Conservation (phyloP, 1,140 invertebrate genomes). For the Lamellibrachia luymesi region DNA sequence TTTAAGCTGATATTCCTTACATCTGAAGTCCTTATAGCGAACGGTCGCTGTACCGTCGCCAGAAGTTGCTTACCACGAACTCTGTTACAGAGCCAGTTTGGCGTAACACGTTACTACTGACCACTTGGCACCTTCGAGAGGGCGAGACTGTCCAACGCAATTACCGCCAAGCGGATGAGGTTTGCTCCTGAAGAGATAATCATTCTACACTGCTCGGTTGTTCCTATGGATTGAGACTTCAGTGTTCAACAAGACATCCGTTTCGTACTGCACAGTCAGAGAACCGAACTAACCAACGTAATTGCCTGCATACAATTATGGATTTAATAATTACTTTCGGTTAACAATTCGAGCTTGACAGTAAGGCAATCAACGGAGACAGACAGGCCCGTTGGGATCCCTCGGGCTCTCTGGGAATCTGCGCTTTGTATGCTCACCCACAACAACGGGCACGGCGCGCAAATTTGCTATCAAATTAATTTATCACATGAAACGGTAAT, state of each 20-base stretch:
- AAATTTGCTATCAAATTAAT: background rate
- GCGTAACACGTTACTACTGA: background rate
- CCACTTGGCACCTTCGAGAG: background rate
- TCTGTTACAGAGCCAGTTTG: background rate
- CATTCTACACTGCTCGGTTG: background rate
- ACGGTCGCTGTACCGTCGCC: background rate
- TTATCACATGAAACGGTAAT: slow-evolving; percentile 1
- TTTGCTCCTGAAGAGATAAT: background rate
- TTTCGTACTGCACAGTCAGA: background rate
- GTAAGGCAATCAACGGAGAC: background rate
- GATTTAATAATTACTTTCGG: background rate
- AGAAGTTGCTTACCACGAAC: background rate
- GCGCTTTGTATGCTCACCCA: background rate
- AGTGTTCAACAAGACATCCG: background rate
- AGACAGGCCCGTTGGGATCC: background rate
- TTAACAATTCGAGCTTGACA: background rate
- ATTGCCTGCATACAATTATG: background rate
- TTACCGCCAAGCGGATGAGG: background rate
- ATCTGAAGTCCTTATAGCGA: too few species aligned
- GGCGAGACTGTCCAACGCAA: background rate
- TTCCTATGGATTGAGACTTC: background rate
- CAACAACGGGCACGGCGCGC: background rate
- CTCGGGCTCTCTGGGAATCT: too few species aligned
- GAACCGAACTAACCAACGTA: background rate
- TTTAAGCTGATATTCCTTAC: too few species aligned